phyloP scores from a whole-genome alignment of 2,888 invertebrate genomes.

The Trichogramma evanescens region DNA sequence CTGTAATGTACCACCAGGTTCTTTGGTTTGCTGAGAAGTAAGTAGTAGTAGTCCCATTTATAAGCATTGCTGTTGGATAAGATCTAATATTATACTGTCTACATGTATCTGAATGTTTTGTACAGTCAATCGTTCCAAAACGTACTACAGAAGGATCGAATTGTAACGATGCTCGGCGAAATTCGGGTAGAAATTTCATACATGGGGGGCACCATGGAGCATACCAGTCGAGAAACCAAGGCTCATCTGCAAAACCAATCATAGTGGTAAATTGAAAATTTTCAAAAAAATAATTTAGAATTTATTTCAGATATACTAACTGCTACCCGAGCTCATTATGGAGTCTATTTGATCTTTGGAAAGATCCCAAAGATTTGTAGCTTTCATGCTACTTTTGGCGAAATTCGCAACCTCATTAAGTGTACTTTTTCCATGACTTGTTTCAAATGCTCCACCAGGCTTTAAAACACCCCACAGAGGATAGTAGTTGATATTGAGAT shows the following conservation, averaged over 20 bases:
- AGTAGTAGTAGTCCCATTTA: slow-evolving; percentile 53
- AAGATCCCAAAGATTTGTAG: slow-evolving; percentile 56
- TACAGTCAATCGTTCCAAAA: slow-evolving; percentile 66
- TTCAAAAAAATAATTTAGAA: neutral
- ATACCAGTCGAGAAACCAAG: slow-evolving; percentile 70
- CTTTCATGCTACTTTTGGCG: slow-evolving; percentile 55
- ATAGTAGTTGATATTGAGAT: slow-evolving; percentile 53
- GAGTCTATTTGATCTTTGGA: slow-evolving; percentile 57
- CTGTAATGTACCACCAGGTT: slow-evolving; percentile 54
- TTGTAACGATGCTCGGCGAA: slow-evolving; percentile 57
- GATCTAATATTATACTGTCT: slow-evolving; percentile 55
- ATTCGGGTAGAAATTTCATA: slow-evolving; percentile 60
- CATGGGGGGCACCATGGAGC: slow-evolving; percentile 77
- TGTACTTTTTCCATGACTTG: slow-evolving; percentile 59
- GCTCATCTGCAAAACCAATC: slow-evolving; percentile 30
- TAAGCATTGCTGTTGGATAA: slow-evolving; percentile 65
- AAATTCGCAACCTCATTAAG: slow-evolving; percentile 58
- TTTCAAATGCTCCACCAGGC: slow-evolving; percentile 67
- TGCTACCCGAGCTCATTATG: slow-evolving; percentile 45
- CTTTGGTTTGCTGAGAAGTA: slow-evolving; percentile 56
- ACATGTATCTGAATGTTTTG: slow-evolving; percentile 56
- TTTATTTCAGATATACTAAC: slow-evolving; percentile 16
- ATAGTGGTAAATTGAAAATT: neutral
- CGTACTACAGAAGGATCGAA: slow-evolving; percentile 49
- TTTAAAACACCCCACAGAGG: slow-evolving; percentile 72